phyloP scores from a whole-genome alignment of 2,113 vertebrate species.

The Serilophus lunatus region DNA sequence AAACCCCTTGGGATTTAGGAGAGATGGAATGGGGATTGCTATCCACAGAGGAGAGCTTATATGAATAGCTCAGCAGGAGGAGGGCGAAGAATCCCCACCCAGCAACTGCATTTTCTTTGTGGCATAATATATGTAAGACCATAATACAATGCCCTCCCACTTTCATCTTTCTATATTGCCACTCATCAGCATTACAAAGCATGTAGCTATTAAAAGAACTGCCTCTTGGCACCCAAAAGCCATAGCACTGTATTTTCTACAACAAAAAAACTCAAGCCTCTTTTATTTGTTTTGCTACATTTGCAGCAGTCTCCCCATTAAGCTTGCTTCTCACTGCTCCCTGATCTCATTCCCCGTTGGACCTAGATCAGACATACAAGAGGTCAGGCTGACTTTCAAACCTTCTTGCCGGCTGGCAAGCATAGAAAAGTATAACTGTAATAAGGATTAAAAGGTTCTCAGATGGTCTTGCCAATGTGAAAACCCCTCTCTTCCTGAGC shows the following conservation, averaged over 20 bases:
- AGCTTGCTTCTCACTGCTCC: slow-evolving; percentile 58
- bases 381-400: slow-evolving; percentile 68
- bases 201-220: slow-evolving; percentile 58
- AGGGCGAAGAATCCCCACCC: slow-evolving; percentile 43
- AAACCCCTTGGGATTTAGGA: not conserved
- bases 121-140: slow-evolving; percentile 61
- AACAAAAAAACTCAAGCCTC: slow-evolving; percentile 37
- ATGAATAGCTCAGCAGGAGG: slow-evolving; percentile 22
- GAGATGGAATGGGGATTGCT: not conserved
- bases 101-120: slow-evolving; percentile 54
- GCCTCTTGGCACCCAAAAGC: slow-evolving; percentile 51
- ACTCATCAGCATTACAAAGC: slow-evolving; percentile 67
- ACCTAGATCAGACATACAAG: slow-evolving; percentile 57
- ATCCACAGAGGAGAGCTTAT: not conserved
- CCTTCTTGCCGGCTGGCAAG: slow-evolving; percentile 33
- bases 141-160: slow-evolving; percentile 64
- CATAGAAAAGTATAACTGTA: slow-evolving; percentile 29
- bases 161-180: slow-evolving; percentile 68
- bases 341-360: slow-evolving; percentile 58
- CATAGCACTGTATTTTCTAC: slow-evolving; percentile 54
- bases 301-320: slow-evolving; percentile 52
- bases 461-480: not conserved
- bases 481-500: not conserved
- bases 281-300: slow-evolving; percentile 64
- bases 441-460: slow-evolving; percentile 46